Evolutionary conservation across 2,113 vertebrate genomes (phyloP), one percentile per base, ranked within the genome.

Genomic region (Syngnathus floridae): DNA sequence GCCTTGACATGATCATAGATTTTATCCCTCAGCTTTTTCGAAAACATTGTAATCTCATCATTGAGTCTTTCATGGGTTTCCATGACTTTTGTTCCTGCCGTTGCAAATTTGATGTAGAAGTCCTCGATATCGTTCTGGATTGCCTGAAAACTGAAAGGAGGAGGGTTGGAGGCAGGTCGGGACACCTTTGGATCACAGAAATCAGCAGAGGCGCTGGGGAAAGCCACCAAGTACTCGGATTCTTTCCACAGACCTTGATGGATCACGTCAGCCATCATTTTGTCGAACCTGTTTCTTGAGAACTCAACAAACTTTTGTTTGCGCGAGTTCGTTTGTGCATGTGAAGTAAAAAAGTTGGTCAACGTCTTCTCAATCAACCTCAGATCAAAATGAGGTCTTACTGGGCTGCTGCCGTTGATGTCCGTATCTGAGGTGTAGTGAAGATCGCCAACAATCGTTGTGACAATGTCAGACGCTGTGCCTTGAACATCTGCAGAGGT

Each of bases 1-100:
- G 13, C n/a, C 40, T 43, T 14, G 1, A 61, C 21, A 2, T 61
- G 40, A 6, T 22, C 8, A 8, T 43, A 61, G 40, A 61, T 61
- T 61, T 61, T 61, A 43, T 61, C 21, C 21, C 40, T 43, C 21
- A 61, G n/a, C 40, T 61, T 61, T 43, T 61, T 61, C 2, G 59
- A 61, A 26, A 61, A 61, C 40, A 21, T 43, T 8, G 11, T 61
- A 13, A 61, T 26, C 10, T 61, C 38, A 1, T 61, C 40, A 43
- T 26, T 41, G 59, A 61, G 59, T 2, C 6, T 26, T 4, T 22
- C 59, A 16, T 22, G 40, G 12, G 7, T 22, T 43, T 43, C 16
- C 5, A 13, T 10, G 12, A 35, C 38, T 43, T 61, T 61, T 61
- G 11, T 43, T 61, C 11, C 59, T 22, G 21, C 40, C 13, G 2